Conservation (phyloP, 2,113 vertebrate genomes). For the Tychaedon coryphoeus region DNA sequence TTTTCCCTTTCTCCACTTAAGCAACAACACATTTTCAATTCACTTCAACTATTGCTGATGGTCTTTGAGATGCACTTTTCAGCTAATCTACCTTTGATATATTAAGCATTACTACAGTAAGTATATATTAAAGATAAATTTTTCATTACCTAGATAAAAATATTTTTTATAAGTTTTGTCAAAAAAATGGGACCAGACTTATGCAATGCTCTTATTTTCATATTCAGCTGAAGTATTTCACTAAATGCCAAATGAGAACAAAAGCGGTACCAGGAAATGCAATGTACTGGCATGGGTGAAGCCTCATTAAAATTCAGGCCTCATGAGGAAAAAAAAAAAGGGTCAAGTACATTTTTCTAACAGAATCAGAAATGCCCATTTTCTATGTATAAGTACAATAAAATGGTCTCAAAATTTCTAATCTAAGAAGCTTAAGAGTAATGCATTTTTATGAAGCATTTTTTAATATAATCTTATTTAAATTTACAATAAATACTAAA, state of each 20-base stretch:
- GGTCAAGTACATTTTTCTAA: not conserved
- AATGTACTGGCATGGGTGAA: not conserved
- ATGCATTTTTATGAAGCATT: not conserved
- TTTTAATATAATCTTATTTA: not conserved
- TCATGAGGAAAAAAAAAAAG: not conserved
- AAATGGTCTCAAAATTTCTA: not conserved
- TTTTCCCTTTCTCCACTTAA: not conserved
- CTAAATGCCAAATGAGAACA: not conserved
- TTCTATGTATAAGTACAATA: not conserved
- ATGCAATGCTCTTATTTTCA: not conserved
- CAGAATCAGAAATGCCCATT: not conserved
- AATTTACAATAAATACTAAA: not conserved
- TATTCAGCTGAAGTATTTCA: not conserved
- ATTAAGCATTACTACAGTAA: not conserved
- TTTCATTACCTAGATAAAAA: not conserved
- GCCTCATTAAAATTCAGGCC: slow-evolving; percentile 11
- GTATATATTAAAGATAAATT: not conserved
- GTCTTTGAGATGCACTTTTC: not conserved
- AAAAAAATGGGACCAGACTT: not conserved
- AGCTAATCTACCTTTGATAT: not conserved
- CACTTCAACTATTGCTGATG: not conserved
- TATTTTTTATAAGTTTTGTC: not conserved
- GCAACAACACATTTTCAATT: not conserved
- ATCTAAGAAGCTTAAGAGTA: not conserved
- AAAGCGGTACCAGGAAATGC: not conserved